phyloP scores from a whole-genome alignment of 2,888 invertebrate genomes.

The Nymphalis urticae region DNA sequence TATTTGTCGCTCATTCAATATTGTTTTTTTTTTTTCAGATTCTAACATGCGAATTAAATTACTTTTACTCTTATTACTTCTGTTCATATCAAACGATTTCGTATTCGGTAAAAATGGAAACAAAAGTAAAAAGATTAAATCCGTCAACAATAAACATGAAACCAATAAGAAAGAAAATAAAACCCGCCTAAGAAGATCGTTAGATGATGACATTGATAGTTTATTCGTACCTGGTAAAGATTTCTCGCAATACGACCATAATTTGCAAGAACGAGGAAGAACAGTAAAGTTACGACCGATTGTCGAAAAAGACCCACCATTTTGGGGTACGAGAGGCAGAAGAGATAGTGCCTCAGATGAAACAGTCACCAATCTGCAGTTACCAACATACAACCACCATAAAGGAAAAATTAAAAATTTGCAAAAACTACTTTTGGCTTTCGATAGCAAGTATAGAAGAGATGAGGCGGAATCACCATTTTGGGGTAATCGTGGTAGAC shows the following conservation, averaged over 20 bases:
- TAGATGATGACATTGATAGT: slow-evolving; percentile 51
- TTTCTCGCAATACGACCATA: slow-evolving; percentile 39
- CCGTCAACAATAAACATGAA: slow-evolving; percentile 46
- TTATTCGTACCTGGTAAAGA: slow-evolving; percentile 42
- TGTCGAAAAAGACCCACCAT: slow-evolving; percentile 56
- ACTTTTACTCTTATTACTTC: slow-evolving; percentile 50
- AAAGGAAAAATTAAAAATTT: slow-evolving; percentile 40
- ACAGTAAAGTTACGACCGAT: slow-evolving; percentile 30
- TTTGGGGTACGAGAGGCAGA: slow-evolving; percentile 70
- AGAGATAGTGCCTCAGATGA: slow-evolving; percentile 57
- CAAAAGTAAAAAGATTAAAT: slow-evolving; percentile 52
- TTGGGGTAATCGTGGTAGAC: slow-evolving; percentile 59
- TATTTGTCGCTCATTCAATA: not conserved
- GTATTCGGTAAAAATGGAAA: slow-evolving; percentile 56
- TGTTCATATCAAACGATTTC: slow-evolving; percentile 57
- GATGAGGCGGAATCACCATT: slow-evolving; percentile 43
- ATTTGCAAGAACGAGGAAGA: slow-evolving; percentile 20
- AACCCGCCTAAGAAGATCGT: slow-evolving; percentile 60
- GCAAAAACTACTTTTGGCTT: slow-evolving; percentile 27
- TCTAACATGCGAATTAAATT: slow-evolving; percentile 59
- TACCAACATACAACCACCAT: slow-evolving; percentile 34
- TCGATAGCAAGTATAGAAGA: slow-evolving; percentile 22
- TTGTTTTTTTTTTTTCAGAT: slow-evolving; percentile 50
- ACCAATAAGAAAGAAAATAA: slow-evolving; percentile 48
- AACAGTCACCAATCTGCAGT: slow-evolving; percentile 34